Percentiles rank a stretch among this genome's conserved stretches.
phyloP scores from a whole-genome alignment of 2,888 invertebrate species.

The Ectemnius lituratus region DNA sequence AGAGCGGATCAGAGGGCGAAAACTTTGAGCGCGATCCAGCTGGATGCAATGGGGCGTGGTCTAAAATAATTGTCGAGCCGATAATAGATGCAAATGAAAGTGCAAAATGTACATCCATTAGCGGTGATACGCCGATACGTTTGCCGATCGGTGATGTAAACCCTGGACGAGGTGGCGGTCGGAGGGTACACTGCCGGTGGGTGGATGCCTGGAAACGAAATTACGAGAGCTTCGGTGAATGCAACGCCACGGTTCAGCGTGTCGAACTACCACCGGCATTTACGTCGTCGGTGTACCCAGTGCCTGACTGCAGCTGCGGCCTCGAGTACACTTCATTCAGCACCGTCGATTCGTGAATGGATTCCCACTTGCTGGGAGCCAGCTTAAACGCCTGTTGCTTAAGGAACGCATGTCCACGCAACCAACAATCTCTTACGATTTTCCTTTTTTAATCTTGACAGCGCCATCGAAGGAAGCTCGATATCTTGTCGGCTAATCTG shows the following conservation, averaged over 20 bases:
- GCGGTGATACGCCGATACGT: constrained; percentile 34
- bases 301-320: constrained; percentile 53
- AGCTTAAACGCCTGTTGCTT: constrained; percentile 63
- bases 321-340: constrained; percentile 62
- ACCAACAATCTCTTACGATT: constrained; percentile 30
- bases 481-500: too few relatives aligned
- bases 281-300: constrained; percentile 55
- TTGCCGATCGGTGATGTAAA: constrained; percentile 43
- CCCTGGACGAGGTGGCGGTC: constrained; percentile 14
- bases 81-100: constrained; percentile 55
- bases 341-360: constrained; percentile 64
- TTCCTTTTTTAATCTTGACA: neutral
- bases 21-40: constrained; percentile 32
- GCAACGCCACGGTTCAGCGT: constrained; percentile 40
- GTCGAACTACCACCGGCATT: constrained; percentile 53
- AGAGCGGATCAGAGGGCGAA: constrained; percentile 4
- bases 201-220: constrained; percentile 42
- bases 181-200: constrained; percentile 13
- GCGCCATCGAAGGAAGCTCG: too few relatives aligned
- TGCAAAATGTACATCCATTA: constrained; percentile 55
- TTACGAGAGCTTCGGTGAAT: constrained; percentile 38
- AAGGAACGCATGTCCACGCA: constrained; percentile 52
- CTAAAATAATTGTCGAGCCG: constrained; percentile 49
- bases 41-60: constrained; percentile 22
- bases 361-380: constrained; percentile 60